phyloP scores from a whole-genome alignment of 2,797 vertebrate genomes.

The Clamator glandarius region DNA sequence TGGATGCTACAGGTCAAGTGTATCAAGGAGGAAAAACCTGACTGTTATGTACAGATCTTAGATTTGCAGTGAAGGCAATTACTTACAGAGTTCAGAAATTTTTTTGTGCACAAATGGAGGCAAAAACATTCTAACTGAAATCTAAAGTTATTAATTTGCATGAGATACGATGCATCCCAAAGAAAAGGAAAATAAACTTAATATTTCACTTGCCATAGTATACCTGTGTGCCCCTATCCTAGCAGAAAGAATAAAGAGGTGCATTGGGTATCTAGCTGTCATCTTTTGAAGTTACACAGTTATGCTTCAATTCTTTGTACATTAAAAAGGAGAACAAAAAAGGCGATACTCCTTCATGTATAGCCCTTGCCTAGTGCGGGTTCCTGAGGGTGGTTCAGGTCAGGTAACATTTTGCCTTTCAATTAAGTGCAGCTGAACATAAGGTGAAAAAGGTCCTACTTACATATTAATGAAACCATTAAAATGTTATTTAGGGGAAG shows the following conservation, averaged over 20 bases:
- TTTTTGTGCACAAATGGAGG: neutral
- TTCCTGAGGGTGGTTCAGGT: neutral
- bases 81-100: neutral
- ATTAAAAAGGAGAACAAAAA: neutral
- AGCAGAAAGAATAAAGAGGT: neutral
- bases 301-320: neutral
- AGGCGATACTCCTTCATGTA: neutral
- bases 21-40: neutral
- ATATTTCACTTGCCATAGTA: neutral
- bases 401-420: neutral
- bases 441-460: neutral
- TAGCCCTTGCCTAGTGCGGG: neutral
- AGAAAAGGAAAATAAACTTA: neutral
- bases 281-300: neutral
- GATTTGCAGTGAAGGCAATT: neutral
- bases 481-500: neutral
- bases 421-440: neutral
- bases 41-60: neutral
- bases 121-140: neutral
- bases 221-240: neutral
- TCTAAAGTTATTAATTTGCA: neutral
- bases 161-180: neutral
- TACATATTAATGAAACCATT: neutral
- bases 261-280: neutral
- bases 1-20: neutral